Conservation (phyloP, 30 jellyfish, hydroid and myxozoan species). For the Chrysaora quinquecirrha region DNA sequence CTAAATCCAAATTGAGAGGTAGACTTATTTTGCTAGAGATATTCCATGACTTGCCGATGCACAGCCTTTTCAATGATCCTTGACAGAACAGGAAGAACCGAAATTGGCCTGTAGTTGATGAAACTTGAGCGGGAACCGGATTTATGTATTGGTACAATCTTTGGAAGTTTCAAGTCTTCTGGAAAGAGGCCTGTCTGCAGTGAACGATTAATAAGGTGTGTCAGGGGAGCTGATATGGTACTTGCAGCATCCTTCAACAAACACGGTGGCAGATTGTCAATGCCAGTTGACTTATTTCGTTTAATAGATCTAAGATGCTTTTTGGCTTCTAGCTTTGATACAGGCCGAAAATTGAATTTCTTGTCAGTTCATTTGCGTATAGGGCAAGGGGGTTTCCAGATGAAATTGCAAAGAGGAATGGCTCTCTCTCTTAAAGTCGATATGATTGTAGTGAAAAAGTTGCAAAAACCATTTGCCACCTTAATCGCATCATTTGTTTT, state of each 20-base stretch:
- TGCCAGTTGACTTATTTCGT: conserved; percentile 62
- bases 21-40: conserved; percentile 11
- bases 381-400: conserved; percentile 65
- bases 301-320: conserved; percentile 46
- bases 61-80: neutral
- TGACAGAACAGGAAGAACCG: conserved; percentile 34
- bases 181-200: conserved; percentile 1
- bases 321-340: conserved; percentile 54
- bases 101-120: conserved; percentile 47
- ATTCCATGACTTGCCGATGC: conserved; percentile 24
- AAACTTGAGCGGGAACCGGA: conserved; percentile 15
- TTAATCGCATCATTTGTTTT: conserved; percentile 8
- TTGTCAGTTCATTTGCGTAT: conserved; percentile 47
- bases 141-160: conserved; percentile 5
- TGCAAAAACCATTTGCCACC: conserved; percentile 11
- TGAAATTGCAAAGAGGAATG: conserved; percentile 47
- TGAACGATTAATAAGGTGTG: neutral
- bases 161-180: conserved; percentile 6
- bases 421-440: conserved; percentile 32
- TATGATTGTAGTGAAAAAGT: neutral
- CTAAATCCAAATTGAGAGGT: neutral
- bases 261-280: conserved; percentile 62
- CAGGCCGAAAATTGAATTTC: conserved; percentile 53
- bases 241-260: conserved; percentile 63
- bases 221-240: no score